Conservation (phyloP, 2,888 invertebrate species). For the Hartigia nigra region DNA sequence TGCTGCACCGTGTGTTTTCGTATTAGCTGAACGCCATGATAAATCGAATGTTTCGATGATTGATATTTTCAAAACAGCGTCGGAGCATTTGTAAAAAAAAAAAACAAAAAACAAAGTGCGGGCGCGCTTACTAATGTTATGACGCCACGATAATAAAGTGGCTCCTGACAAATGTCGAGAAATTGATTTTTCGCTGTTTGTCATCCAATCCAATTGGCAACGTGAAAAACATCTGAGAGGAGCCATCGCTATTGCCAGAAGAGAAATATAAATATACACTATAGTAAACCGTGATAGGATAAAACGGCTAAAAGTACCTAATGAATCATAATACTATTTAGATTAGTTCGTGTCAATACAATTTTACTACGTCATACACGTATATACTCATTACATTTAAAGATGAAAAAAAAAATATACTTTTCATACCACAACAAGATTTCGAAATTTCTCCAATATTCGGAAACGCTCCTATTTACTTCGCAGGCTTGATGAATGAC, state of each 20-base stretch:
- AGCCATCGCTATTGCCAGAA: background rate
- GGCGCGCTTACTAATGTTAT: background rate
- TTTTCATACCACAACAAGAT: background rate
- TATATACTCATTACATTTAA: background rate
- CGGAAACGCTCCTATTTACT: background rate
- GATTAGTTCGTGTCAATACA: background rate
- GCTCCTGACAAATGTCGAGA: background rate
- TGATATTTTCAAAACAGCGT: background rate
- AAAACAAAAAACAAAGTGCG: too few relatives aligned
- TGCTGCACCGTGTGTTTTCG: background rate
- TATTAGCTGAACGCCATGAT: background rate
- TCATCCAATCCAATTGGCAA: background rate
- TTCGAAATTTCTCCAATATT: background rate
- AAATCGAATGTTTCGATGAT: background rate
- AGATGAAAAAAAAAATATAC: background rate
- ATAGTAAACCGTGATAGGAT: background rate
- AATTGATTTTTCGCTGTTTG: background rate
- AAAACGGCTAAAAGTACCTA: background rate
- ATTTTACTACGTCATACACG: background rate
- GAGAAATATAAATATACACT: background rate
- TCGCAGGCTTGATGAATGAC: background rate
- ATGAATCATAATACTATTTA: background rate
- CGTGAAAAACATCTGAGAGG: background rate
- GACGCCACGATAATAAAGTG: background rate
- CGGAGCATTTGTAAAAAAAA: background rate